These are phyloP conservation scores for Chironomus striatipennis DNA, from an alignment of 1,140 invertebrate species.

Conservation along the genomic window DNA sequence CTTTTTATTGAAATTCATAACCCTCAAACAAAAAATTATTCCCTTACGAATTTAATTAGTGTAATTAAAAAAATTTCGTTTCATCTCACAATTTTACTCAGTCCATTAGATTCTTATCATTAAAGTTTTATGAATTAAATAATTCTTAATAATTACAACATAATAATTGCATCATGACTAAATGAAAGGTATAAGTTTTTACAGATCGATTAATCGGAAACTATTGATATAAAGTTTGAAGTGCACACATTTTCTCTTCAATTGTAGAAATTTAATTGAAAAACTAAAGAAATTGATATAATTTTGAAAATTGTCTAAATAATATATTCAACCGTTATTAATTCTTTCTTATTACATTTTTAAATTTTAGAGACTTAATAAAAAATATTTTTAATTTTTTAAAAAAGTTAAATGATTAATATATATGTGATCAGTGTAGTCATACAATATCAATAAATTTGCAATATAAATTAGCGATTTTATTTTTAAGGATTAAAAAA, in stretches of 20 bases:
- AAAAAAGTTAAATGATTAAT: no score
- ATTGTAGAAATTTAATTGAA: background rate
- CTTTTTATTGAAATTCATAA: no score
- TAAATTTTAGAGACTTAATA: background rate
- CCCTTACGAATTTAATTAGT: no score
- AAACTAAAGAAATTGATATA: background rate
- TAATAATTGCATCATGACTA: background rate
- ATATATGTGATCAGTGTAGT: no score
- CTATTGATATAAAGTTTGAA: background rate
- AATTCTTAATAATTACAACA: background rate
- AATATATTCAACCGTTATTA: background rate
- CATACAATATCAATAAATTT: no score
- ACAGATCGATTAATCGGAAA: no score
- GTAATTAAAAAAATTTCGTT: no score
- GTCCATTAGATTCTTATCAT: constrained; percentile 8
- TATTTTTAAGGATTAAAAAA: background rate
- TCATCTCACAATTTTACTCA: constrained; percentile 8
- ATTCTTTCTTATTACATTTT: background rate
- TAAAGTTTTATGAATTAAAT: background rate
- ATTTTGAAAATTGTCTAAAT: background rate
- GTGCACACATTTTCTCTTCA: background rate
- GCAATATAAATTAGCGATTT: background rate
- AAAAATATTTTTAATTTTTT: background rate
- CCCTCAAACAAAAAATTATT: no score
- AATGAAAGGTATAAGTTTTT: background rate